Evolutionary conservation across 2,888 invertebrate genomes (phyloP), one percentile per base, ranked within the genome.

Genomic region (Macrophya annulata): DNA sequence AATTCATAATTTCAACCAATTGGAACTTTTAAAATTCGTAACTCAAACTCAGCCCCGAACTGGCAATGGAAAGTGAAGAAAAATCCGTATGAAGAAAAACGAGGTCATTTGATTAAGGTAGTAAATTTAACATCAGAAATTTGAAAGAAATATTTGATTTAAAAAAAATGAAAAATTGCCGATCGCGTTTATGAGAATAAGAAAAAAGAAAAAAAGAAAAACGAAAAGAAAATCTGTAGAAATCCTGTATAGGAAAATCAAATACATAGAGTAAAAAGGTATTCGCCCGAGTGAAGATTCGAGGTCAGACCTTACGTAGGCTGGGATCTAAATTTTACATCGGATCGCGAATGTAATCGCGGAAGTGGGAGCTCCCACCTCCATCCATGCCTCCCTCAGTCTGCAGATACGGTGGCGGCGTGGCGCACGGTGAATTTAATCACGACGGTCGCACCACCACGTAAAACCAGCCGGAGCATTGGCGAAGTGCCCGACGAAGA

Each of bases 291-390:
- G 81, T 40, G 62, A 81, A 81, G 59, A 81, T 62, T 81, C 81
- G 81, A 62, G 81, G 81, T 83, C 83, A 83, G 31, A 83, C 83
- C 68, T 65, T 83, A 51, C 68, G 83, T 45, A 83, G 68, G 68
- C 65, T 71, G 68, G 25, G 83, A 65, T 71, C 68, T 83, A 83
- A 83, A 83, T 83, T 83, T 83, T 83, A 83, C 83, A 83, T 83
- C 83, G 68, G 83, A 83, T 83, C 83, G 83, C 83, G 71, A 83
- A 83, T 83, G 83, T 83, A 83, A 83, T 83, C 83, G 83, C 83
- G 83, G 71, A 83, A 83, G 83, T 83, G 71, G 83, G 83, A 17
- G 83, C 83, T 45, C 68, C 83, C 83, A n/a, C 43, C 59, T 21
- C 51, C 21, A 31, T 51, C 68, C 15, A 10, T 51, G n/a, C 79